A percentile compares a stretch with the other conserved stretches of the same genome.
These are phyloP conservation scores for Hydriomena furcata DNA, from an alignment of 2,888 invertebrate genomes.

Conservation along the genomic window DNA sequence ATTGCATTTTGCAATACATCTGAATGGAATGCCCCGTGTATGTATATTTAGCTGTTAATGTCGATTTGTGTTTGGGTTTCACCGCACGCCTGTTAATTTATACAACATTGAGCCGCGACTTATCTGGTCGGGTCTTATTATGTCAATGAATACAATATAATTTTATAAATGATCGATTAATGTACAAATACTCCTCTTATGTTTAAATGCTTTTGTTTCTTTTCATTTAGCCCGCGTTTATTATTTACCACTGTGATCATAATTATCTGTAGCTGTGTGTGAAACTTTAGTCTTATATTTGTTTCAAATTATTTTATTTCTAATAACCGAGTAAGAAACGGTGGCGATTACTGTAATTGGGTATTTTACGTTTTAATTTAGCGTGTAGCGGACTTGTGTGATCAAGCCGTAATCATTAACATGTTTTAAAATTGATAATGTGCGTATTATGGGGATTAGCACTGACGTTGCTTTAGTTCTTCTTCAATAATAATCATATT, in stretches of 20 bases:
- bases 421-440: constrained; percentile 68
- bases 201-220: constrained; percentile 11
- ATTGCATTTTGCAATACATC: constrained; percentile 60
- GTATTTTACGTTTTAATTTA: constrained; percentile 74
- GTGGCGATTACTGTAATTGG: constrained; percentile 66
- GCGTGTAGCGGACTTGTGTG: constrained; percentile 67
- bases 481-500: constrained; percentile 75
- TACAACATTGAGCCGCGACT: neutral
- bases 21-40: constrained; percentile 61
- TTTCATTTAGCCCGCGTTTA: constrained; percentile 6
- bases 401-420: constrained; percentile 69
- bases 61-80: constrained; percentile 44
- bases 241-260: constrained; percentile 58
- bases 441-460: constrained; percentile 74
- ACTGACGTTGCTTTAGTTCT: constrained; percentile 73
- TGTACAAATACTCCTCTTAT: constrained; percentile 58
- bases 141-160: constrained; percentile 11
- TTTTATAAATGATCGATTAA: constrained; percentile 47
- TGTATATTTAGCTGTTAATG: constrained; percentile 58
- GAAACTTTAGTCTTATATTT: constrained; percentile 45
- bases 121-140: neutral
- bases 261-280: constrained; percentile 46
- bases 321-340: constrained; percentile 54
- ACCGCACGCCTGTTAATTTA: constrained; percentile 33
- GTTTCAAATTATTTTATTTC: constrained; percentile 49